Conservation (phyloP, 1,140 invertebrate species). For the Anastrepha ludens region DNA sequence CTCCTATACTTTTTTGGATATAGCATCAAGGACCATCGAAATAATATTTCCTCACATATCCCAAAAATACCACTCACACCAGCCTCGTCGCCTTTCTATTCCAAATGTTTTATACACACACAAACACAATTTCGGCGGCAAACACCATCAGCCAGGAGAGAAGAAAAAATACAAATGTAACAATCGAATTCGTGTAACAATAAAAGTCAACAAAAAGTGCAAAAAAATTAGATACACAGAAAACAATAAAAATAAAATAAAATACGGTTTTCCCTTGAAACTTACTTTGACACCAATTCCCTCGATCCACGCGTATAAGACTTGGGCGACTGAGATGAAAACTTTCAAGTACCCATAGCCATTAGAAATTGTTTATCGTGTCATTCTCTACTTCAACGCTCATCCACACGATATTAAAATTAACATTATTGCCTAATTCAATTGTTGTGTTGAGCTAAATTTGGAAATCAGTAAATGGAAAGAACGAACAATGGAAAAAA, state of each 20-base stretch:
- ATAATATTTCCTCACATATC: no score
- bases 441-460: constrained; percentile 3
- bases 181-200: not conserved
- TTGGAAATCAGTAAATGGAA: not conserved
- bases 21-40: no score
- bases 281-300: constrained; percentile 1
- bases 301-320: not conserved
- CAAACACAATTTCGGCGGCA: no score
- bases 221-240: no score
- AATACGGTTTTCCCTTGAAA: not conserved
- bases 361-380: constrained; percentile 21
- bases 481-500: not conserved
- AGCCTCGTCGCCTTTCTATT: no score
- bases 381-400: not conserved
- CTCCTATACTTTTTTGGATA: no score
- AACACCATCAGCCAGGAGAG: not conserved
- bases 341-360: constrained; percentile 13
- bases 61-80: no score
- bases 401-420: constrained; percentile 21
- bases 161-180: not conserved
- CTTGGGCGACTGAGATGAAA: not conserved
- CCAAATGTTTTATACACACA: not conserved
- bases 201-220: not conserved
- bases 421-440: constrained; percentile 42
- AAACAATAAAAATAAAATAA: not conserved